Percentiles rank a stretch among this genome's conserved stretches.
phyloP scores from a whole-genome alignment of 2,888 invertebrate genomes.

The Pandemis corylana region DNA sequence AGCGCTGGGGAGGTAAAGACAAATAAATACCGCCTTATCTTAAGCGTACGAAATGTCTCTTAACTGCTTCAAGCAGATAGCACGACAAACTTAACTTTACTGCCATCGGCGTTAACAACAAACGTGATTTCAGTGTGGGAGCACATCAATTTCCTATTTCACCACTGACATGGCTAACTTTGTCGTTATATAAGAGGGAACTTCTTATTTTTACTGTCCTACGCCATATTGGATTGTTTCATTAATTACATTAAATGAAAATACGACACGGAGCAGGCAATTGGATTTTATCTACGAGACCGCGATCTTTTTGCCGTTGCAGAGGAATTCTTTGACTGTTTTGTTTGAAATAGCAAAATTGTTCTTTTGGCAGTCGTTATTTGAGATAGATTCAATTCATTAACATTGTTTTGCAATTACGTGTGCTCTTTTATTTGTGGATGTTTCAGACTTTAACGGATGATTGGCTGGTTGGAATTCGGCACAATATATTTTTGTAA shows the following conservation, averaged over 20 bases:
- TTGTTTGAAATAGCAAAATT: slow-evolving; percentile 19
- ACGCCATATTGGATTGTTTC: slow-evolving; percentile 33
- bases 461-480: slow-evolving; percentile 1
- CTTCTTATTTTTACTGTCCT: slow-evolving; percentile 25
- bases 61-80: slow-evolving; percentile 49
- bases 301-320: slow-evolving; percentile 32
- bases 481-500: slow-evolving; percentile 3
- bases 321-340: slow-evolving; percentile 30
- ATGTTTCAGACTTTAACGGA: neutral
- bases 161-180: neutral
- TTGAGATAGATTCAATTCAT: neutral
- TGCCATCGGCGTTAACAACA: slow-evolving; percentile 47
- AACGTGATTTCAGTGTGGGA: slow-evolving; percentile 43
- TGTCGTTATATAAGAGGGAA: slow-evolving; percentile 24
- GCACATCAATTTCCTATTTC: slow-evolving; percentile 5
- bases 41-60: slow-evolving; percentile 64
- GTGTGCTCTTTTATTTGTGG: neutral
- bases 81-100: slow-evolving; percentile 43
- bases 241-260: slow-evolving; percentile 42
- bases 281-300: slow-evolving; percentile 33
- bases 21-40: slow-evolving; percentile 77
- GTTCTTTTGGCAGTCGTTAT: slow-evolving; percentile 27
- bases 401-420: neutral
- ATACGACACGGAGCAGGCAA: slow-evolving; percentile 34
- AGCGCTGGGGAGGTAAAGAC: slow-evolving; percentile 53